Base-by-base conservation (phyloP, 2,113 vertebrate species). In the Pseudorasbora parva region DNA sequence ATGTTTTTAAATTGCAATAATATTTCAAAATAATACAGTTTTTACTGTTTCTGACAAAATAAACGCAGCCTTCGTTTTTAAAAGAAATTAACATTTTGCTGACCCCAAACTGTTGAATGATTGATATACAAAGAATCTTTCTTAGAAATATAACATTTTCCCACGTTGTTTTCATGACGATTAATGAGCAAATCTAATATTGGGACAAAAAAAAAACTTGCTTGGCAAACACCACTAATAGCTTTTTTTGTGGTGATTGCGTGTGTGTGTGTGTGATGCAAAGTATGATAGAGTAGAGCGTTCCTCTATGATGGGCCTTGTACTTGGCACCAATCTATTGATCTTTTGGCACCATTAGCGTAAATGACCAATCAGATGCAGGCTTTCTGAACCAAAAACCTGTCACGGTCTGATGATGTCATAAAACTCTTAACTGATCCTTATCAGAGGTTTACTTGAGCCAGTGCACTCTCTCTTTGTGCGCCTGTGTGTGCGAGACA, bases 371-470 rank as follows among this genome's bases (percentile, higher is more conserved):
- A 81, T 82, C 78, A 78, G 66, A 73, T 27, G 81, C 66, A 21
- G 23, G 68, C 78, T 72, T 81, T 66, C 56, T 49, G 30, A 72
- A 78, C 56, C 73, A 60, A 78, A 86, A 85, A 87, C 87, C 87
- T 82, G 88, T 91, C 91, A 92, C 91, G 43, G 79, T 90, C 89
- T 92, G 92, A 93, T 94, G 93, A 93, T 94, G 93, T 94, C 92
- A 94, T 92, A 90, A 90, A 83, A 90, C 91, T 91, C 91, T 92
- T 90, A 91, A 87, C 89, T 84, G 93, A 92, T 93, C 88, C 87
- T 90, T 94, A 93, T 94, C 93, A 83, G 54, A 64, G 83, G 68
- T 90, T 91, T 91, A 90, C 89, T 91, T 85, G 82, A 77, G 85
- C 80, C 87, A 30, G 72, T 49, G 85, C 85, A 82, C 90, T 89